Evolutionary conservation across 53 echinoderm and acorn worm species (phyloP).

Genomic region (Glandiceps talaboti): DNA sequence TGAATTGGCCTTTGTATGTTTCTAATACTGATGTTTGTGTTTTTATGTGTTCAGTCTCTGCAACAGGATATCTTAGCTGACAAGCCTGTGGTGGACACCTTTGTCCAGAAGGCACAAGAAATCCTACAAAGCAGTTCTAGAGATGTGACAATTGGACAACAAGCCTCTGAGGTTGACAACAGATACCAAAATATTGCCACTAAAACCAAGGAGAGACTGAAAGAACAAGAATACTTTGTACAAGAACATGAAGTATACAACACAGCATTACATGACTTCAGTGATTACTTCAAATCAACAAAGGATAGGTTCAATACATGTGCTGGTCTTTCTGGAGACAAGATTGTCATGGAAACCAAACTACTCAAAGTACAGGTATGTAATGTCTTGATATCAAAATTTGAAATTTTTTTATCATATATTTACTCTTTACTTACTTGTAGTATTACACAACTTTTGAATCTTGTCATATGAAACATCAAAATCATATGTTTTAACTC

Average conservation of each 20-base stretch:
- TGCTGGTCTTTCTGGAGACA: conserved; percentile 37
- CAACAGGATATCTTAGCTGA: neutral
- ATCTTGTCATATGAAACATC: too few species aligned
- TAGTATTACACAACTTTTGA: too few species aligned
- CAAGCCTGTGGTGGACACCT: neutral
- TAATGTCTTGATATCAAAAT: too few species aligned
- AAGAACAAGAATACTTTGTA: conserved; percentile 22
- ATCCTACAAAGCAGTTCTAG: neutral
- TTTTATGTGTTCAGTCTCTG: neutral
- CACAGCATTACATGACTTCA: conserved; percentile 30
- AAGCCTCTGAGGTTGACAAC: neutral
- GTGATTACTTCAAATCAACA: conserved; percentile 17
- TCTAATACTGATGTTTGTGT: too few species aligned
- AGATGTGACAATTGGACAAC: neutral
- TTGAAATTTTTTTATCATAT: too few species aligned
- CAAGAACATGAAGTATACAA: conserved; percentile 30
- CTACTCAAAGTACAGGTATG: conserved; percentile 46
- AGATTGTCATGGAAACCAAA: conserved; percentile 34
- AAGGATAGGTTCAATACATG: conserved; percentile 14
- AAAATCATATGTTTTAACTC: too few species aligned
- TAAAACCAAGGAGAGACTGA: neutral
- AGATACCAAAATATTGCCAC: neutral
- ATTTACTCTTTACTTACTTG: too few species aligned
- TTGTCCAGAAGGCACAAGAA: neutral
- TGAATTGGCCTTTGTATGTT: too few species aligned